These are phyloP conservation scores for Tinamus guttatus DNA, from an alignment of 2,113 vertebrate genomes.

Conservation along the genomic window DNA sequence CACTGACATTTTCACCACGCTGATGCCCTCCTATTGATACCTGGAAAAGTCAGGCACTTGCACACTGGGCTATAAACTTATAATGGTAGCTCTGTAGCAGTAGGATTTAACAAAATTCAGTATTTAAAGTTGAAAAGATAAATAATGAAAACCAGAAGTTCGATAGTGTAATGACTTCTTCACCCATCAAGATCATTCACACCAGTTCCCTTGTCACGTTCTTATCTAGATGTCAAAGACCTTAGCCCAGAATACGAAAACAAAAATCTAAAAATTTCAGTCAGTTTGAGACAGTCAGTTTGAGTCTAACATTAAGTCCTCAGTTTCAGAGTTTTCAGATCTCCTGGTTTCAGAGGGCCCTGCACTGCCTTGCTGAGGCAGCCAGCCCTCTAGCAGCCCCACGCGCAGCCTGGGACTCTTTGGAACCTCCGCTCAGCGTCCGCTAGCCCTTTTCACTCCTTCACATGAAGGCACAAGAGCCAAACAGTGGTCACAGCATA, in stretches of 20 bases:
- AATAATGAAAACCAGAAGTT: neutral
- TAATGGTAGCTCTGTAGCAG: neutral
- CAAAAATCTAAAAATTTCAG: neutral
- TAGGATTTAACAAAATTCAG: neutral
- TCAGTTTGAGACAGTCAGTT: neutral
- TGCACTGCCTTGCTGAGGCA: neutral
- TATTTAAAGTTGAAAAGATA: neutral
- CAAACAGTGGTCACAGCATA: neutral
- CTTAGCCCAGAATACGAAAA: neutral
- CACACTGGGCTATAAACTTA: rapidly evolving
- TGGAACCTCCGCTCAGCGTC: rapidly evolving
- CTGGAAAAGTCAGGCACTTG: neutral
- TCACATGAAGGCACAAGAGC: neutral
- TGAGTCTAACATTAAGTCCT: neutral
- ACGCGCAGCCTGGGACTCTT: neutral
- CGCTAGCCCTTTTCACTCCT: neutral
- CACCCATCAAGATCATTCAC: neutral
- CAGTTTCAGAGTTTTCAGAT: neutral
- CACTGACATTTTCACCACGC: neutral
- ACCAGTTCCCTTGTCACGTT: neutral
- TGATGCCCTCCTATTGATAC: neutral
- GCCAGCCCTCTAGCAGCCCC: neutral
- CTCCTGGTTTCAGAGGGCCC: neutral
- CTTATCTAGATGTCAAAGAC: rapidly evolving
- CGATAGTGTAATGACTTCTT: neutral